These are phyloP conservation scores for Leptogaster cylindrica DNA, from an alignment of 2,888 invertebrate species.

Conservation along the genomic window DNA sequence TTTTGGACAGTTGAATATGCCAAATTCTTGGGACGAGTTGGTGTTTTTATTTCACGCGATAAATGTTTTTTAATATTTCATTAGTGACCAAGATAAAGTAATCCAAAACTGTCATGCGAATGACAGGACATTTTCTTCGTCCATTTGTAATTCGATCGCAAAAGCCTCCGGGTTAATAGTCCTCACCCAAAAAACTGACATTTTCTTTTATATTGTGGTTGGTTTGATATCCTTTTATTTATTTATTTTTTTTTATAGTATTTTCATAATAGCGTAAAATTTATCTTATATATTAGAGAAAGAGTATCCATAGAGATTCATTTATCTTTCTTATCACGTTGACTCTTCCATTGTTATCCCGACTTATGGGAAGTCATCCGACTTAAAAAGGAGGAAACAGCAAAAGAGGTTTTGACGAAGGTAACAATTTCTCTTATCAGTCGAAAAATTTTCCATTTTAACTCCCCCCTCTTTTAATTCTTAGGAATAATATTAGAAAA, in stretches of 20 bases:
- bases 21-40: no score
- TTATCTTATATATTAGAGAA: constrained; percentile 21
- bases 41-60: no score
- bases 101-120: no score
- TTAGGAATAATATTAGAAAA: no score
- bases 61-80: no score
- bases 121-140: no score
- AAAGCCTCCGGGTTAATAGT: no score
- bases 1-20: no score
- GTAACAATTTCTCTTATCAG: constrained; percentile 22
- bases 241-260: constrained; percentile 25
- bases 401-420: constrained; percentile 12
- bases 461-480: background rate
- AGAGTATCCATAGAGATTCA: constrained; percentile 31
- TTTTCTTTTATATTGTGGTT: background rate
- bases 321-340: constrained; percentile 42
- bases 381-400: background rate
- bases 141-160: no score
- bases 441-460: constrained; percentile 9
- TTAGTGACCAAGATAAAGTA: no score
- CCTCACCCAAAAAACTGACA: no score
- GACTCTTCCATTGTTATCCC: constrained; percentile 34
- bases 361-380: constrained; percentile 21
- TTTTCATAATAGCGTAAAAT: constrained; percentile 20
- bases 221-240: constrained; percentile 23